These are phyloP conservation scores for Trigoniulus corallinus DNA, from an alignment of 1,140 invertebrate genomes.

Conservation along the genomic window DNA sequence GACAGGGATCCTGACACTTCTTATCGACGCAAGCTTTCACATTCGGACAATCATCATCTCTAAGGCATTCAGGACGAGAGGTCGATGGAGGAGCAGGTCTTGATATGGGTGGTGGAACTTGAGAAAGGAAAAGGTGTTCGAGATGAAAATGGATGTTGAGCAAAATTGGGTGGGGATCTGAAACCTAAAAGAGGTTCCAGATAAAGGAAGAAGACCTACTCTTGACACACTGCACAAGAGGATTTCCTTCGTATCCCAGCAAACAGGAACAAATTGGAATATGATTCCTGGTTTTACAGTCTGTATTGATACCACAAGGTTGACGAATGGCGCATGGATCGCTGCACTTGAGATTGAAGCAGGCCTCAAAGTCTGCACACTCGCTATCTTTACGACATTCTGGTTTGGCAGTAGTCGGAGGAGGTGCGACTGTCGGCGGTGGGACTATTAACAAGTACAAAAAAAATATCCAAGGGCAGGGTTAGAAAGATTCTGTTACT, in stretches of 20 bases:
- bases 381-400: constrained; percentile 54
- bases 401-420: constrained; percentile 45
- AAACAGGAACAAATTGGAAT: constrained; percentile 41
- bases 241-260: constrained; percentile 58
- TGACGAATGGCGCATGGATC: constrained; percentile 52
- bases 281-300: constrained; percentile 16
- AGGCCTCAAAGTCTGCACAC: constrained; percentile 50
- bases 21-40: constrained; percentile 56
- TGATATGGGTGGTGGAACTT: neutral
- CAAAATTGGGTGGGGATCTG: too few relatives aligned
- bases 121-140: too few relatives aligned
- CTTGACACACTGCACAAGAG: constrained; percentile 47
- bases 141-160: too few relatives aligned
- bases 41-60: constrained; percentile 58
- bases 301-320: constrained; percentile 42
- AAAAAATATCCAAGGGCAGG: too few relatives aligned
- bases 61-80: constrained; percentile 50
- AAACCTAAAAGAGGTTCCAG: too few relatives aligned
- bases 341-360: constrained; percentile 51
- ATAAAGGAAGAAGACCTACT: constrained; percentile 33
- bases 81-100: neutral
- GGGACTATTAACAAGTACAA: neutral
- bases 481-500: too few relatives aligned
- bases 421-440: neutral
- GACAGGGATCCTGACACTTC: constrained; percentile 57